These are phyloP conservation scores for Cheilosia urbana DNA, from an alignment of 2,888 invertebrate species.

Conservation along the genomic window DNA sequence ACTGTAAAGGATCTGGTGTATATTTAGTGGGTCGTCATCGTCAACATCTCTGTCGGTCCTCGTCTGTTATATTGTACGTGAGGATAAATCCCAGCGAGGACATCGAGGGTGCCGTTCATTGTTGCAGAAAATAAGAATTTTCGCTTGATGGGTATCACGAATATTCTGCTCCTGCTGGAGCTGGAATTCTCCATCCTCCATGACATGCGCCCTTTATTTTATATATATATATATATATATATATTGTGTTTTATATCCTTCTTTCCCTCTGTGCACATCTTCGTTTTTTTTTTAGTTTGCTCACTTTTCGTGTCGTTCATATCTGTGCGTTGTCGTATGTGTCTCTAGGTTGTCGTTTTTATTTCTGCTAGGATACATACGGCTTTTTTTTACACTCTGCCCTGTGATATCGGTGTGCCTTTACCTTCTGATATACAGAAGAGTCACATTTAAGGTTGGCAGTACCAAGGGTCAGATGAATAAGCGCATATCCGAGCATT, in stretches of 20 bases:
- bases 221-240: constrained; percentile 40
- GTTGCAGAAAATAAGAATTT: constrained; percentile 80
- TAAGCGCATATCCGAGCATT: constrained; percentile 31
- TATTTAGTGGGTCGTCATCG: constrained; percentile 74
- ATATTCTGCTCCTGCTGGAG: constrained; percentile 55
- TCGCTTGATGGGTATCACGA: constrained; percentile 79
- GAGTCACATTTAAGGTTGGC: constrained; percentile 65
- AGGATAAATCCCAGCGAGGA: constrained; percentile 77
- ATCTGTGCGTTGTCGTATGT: constrained; percentile 80
- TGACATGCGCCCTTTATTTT: constrained; percentile 77
- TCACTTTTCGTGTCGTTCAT: constrained; percentile 71
- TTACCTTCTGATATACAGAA: constrained; percentile 50
- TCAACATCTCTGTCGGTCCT: constrained; percentile 68
- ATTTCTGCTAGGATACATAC: constrained; percentile 77
- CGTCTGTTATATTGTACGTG: constrained; percentile 71
- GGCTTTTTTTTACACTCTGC: constrained; percentile 28
- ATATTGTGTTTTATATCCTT: constrained; percentile 56
- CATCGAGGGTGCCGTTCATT: constrained; percentile 79
- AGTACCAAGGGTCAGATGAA: constrained; percentile 69
- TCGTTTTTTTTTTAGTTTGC: constrained; percentile 44
- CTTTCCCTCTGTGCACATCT: constrained; percentile 27
- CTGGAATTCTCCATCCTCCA: constrained; percentile 69
- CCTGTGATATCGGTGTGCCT: constrained; percentile 19
- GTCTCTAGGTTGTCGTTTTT: constrained; percentile 83
- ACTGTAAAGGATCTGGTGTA: constrained; percentile 73